Base-by-base conservation (phyloP, 2,113 vertebrate genomes). In the Toxostoma redivivum region DNA sequence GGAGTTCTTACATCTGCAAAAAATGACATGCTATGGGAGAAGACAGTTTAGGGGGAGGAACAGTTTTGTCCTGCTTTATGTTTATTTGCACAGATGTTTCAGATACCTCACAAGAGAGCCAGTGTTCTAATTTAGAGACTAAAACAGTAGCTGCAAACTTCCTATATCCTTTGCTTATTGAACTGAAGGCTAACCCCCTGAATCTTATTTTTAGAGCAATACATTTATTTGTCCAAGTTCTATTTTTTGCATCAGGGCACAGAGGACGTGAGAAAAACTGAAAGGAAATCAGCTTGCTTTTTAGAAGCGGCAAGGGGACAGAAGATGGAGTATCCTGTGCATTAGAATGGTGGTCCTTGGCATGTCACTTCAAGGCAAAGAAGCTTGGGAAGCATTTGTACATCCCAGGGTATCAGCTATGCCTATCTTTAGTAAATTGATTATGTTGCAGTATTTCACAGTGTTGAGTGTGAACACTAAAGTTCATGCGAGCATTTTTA, bases 81-180 rank as follows among this genome's bases (percentile, higher is more conserved):
- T 88, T 80, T 95, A 56, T 90, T 91, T 94, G 35, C 33, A 95
- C 58, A 91, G 61, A 77, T 92, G 91, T 83, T 83, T 81, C 76
- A 74, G 40, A 42, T 81, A 67, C 72, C 91, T 92, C 40, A 86
- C 66, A 81, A 44, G 92, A 84, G 76, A 90, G 69, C 19, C 60
- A 61, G 12, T 76, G 53, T 90, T 93, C 51, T 70, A 61, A 51
- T 77, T 77, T 19, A 72, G 37, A 90, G 72, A 79, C 72, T 61
- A 76, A 92, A 92, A 93, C 50, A 93, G 85, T 60, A 71, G 57
- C 61, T 74, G 44, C 51, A 88, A 53, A 67, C 56, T 84, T 92
- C 80, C 35, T 93, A 0, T 62, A 56, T 69, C 40, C 38, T 92
- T 83, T 57, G 30, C 64, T 60, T 71, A 60, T 66, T 66, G 51